These are phyloP conservation scores for Henricia sp. DNA, from an alignment of 53 echinoderm and acorn worm species.

Conservation along the genomic window DNA sequence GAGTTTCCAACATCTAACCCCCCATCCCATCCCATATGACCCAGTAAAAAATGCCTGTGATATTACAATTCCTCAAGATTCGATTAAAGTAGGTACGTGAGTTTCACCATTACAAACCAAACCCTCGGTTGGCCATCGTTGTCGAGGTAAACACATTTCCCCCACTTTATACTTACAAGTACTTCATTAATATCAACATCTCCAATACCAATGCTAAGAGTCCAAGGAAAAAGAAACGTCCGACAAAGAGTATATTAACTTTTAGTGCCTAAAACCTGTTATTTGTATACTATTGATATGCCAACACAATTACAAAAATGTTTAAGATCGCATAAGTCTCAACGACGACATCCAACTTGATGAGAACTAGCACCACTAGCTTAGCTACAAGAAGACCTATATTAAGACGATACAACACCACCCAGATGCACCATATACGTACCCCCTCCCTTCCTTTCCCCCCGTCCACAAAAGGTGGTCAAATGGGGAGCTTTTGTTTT, in stretches of 20 bases:
- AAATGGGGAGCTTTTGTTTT: neutral
- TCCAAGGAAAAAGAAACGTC: conserved; percentile 16
- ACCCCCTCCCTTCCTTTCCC: neutral
- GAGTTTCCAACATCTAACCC: too few relatives aligned
- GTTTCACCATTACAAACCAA: neutral
- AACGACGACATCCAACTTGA: conserved; percentile 48
- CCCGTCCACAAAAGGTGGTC: conserved; percentile 11
- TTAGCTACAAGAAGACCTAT: conserved; percentile 40
- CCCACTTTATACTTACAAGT: neutral
- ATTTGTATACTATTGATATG: conserved; percentile 34
- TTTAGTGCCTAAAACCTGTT: conserved; percentile 51
- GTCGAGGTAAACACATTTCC: conserved; percentile 3
- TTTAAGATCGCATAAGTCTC: conserved; percentile 19
- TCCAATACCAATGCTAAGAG: conserved; percentile 38
- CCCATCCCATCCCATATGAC: too few relatives aligned
- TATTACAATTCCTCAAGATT: too few relatives aligned
- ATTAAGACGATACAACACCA: conserved; percentile 51
- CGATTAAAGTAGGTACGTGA: too few relatives aligned
- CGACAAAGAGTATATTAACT: conserved; percentile 36
- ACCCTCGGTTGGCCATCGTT: neutral
- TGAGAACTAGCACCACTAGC: conserved; percentile 58
- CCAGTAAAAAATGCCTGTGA: too few relatives aligned
- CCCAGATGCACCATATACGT: neutral
- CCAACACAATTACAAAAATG: conserved; percentile 54
- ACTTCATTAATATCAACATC: conserved; percentile 33